Percentiles rank a stretch among this genome's conserved stretches.
Conservation (phyloP, 2,888 invertebrate genomes). For the Tetranychus truncatus region DNA sequence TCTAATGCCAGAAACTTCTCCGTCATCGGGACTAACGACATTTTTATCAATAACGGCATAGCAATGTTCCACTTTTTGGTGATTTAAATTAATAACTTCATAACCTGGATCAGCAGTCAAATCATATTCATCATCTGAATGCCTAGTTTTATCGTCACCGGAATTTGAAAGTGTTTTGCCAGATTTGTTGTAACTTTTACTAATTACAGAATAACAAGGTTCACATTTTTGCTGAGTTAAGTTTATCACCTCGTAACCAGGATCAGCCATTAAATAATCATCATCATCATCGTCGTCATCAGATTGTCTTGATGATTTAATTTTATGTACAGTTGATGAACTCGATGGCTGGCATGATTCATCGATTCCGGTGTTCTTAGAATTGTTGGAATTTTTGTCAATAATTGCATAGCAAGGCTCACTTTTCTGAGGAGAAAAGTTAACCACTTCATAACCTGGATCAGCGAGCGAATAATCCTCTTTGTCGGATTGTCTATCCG, state of each 20-base stretch:
- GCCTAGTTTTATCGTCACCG: neutral
- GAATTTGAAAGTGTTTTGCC: neutral
- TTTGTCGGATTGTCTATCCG: neutral
- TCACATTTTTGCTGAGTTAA: neutral
- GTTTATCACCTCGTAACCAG: conserved; percentile 7
- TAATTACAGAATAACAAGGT: conserved; percentile 17
- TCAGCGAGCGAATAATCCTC: neutral
- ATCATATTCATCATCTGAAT: neutral
- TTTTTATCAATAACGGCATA: conserved; percentile 19
- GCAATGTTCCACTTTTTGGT: neutral
- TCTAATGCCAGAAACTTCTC: neutral
- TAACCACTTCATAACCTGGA: conserved; percentile 13
- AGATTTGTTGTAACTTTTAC: neutral
- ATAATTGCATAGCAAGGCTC: conserved; percentile 22
- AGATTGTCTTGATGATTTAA: neutral
- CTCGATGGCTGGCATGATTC: no score
- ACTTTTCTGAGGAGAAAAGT: neutral
- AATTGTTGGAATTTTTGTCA: conserved; percentile 6
- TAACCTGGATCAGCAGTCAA: conserved; percentile 8
- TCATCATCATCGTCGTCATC: neutral
- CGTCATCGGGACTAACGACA: neutral
- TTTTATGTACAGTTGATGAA: no score
- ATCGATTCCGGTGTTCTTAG: neutral
- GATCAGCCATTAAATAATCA: conserved; percentile 1
- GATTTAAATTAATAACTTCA: conserved; percentile 6